Conservation (phyloP, 2,888 invertebrate species). For the Acanthosepion lycidas region DNA sequence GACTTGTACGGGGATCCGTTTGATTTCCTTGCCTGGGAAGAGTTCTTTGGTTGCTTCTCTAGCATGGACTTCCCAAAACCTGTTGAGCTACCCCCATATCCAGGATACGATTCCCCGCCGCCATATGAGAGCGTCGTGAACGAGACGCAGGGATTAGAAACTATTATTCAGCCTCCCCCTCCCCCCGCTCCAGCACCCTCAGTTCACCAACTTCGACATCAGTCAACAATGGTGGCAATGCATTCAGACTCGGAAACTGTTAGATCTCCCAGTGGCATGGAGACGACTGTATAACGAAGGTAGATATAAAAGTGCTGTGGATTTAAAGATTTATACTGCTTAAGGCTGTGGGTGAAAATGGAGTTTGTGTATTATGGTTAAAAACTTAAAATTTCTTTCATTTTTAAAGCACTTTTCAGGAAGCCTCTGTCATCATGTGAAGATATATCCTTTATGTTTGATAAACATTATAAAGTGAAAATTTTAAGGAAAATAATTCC, state of each 20-base stretch:
- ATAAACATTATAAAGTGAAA: background rate
- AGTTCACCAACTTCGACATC: slow-evolving; percentile 21
- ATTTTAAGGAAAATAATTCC: background rate
- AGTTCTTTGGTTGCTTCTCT: slow-evolving; percentile 23
- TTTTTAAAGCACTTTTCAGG: background rate
- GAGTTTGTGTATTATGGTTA: background rate
- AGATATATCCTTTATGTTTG: background rate
- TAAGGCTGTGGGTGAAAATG: background rate
- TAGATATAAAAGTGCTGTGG: background rate
- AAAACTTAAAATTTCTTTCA: background rate
- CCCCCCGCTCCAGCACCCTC: slow-evolving; percentile 15
- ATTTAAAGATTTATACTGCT: background rate
- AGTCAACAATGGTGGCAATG: background rate
- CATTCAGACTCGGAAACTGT: background rate
- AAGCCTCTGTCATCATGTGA: background rate
- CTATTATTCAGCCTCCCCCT: background rate
- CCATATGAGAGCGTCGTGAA: background rate
- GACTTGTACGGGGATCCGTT: background rate
- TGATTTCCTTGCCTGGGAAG: slow-evolving; percentile 4
- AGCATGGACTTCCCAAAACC: slow-evolving; percentile 44
- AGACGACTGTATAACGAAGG: slow-evolving; percentile 24
- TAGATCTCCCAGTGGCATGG: background rate
- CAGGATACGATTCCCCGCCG: slow-evolving; percentile 38
- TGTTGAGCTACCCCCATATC: slow-evolving; percentile 41
- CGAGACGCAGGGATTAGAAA: background rate